Conservation (phyloP, 2,113 vertebrate species). For the Paratilapia polleni region DNA sequence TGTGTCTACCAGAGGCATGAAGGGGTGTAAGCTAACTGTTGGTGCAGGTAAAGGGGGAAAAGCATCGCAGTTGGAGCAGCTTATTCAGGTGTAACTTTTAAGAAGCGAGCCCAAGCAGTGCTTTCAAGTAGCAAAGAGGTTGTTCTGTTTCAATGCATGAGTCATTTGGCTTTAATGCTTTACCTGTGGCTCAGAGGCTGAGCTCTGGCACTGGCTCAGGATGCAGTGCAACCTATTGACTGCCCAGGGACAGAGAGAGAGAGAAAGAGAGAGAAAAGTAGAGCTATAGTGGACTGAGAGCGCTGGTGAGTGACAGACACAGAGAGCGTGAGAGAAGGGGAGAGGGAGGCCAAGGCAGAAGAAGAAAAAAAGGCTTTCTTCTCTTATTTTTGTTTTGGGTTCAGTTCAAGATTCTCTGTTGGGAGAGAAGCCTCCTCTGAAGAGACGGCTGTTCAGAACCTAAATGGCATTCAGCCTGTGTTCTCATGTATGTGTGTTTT, state of each 20-base stretch:
- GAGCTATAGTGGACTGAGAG: conserved; percentile 2
- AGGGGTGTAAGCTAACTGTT: conserved; percentile 47
- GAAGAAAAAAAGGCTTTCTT: conserved; percentile 54
- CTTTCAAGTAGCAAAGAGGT: conserved; percentile 46
- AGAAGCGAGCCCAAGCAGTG: not conserved
- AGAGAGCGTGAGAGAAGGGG: not conserved
- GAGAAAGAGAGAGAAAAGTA: not conserved
- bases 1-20: conserved; percentile 23
- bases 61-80: conserved; percentile 13
- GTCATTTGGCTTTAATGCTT: conserved; percentile 57
- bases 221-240: conserved; percentile 52
- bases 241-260: not conserved
- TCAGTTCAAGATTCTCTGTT: conserved; percentile 50
- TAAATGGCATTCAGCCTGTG: conserved; percentile 38
- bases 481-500: conserved; percentile 20
- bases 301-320: conserved; percentile 21
- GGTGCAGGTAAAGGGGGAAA: conserved; percentile 23
- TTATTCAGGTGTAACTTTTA: conserved; percentile 46
- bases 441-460: conserved; percentile 53
- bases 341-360: conserved; percentile 17
- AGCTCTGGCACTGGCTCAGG: conserved; percentile 39
- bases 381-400: conserved; percentile 44
- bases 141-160: conserved; percentile 57
- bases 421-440: conserved; percentile 52
- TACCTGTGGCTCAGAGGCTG: conserved; percentile 59